These are phyloP conservation scores for Drosophila virilis DNA, from an alignment of 1,140 invertebrate species.

Conservation along the genomic window DNA sequence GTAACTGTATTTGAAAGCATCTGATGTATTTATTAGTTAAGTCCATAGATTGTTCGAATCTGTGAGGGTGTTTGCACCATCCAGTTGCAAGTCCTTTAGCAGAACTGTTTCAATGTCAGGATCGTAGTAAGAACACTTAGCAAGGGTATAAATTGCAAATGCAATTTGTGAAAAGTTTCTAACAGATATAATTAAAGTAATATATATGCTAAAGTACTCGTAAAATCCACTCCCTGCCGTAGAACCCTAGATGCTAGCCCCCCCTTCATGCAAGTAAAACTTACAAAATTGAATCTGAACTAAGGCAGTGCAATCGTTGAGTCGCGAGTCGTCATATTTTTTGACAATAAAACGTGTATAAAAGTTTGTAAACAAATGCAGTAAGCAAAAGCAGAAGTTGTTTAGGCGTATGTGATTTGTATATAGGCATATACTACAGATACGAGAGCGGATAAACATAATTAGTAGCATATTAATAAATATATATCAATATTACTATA, in stretches of 20 bases:
- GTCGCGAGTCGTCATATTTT: constrained; percentile 72
- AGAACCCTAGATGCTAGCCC: constrained; percentile 2
- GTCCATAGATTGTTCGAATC: background rate
- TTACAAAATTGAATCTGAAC: constrained; percentile 9
- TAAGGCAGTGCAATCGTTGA: constrained; percentile 60
- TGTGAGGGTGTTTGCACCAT: too few species aligned
- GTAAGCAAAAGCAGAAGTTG: constrained; percentile 8
- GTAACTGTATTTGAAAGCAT: background rate
- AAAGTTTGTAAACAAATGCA: constrained; percentile 34
- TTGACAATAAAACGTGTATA: constrained; percentile 75
- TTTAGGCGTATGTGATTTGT: constrained; percentile 44
- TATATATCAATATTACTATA: constrained; percentile 42
- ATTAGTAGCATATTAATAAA: constrained; percentile 31
- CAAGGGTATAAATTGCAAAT: background rate
- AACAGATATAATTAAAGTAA: background rate
- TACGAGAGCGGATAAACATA: constrained; percentile 8
- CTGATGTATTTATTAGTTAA: background rate
- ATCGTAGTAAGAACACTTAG: too few species aligned
- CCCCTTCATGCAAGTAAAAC: background rate
- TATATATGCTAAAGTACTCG: constrained; percentile 6
- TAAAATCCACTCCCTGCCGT: background rate
- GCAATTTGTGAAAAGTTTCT: constrained; percentile 3
- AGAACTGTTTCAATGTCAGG: too few species aligned
- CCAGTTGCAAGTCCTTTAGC: too few species aligned
- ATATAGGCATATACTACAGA: constrained; percentile 61